These are phyloP conservation scores for Rallus crepitans DNA, from an alignment of 2,797 vertebrate genomes.

Conservation along the genomic window DNA sequence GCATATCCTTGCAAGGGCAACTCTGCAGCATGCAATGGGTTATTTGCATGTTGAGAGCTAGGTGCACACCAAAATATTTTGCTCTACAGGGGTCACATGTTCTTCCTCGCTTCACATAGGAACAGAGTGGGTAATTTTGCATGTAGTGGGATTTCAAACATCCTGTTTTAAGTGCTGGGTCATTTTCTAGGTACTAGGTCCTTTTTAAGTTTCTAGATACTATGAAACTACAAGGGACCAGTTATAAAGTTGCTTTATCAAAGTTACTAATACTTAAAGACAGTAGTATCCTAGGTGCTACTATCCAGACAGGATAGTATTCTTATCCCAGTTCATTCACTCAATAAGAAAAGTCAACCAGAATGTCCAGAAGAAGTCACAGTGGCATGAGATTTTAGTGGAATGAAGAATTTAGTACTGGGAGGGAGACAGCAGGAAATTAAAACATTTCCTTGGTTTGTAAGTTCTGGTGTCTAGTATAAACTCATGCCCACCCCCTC, in stretches of 20 bases:
- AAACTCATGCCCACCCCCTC: not conserved
- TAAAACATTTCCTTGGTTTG: not conserved
- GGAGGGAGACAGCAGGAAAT: not conserved
- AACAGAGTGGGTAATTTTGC: not conserved
- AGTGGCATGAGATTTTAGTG: not conserved
- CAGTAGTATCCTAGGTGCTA: too few species aligned
- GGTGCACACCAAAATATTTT: not conserved
- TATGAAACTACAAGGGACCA: not conserved
- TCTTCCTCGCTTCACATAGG: not conserved
- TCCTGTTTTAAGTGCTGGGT: not conserved
- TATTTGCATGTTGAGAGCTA: not conserved
- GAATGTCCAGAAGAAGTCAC: not conserved
- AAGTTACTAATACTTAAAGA: not conserved
- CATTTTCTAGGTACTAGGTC: not conserved
- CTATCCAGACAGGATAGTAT: not conserved
- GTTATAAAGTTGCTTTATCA: not conserved
- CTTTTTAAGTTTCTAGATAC: too few species aligned
- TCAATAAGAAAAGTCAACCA: not conserved
- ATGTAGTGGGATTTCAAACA: not conserved
- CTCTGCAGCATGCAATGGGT: not conserved
- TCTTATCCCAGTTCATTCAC: not conserved
- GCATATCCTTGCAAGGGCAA: not conserved
- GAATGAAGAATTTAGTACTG: not conserved
- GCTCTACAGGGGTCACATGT: not conserved
- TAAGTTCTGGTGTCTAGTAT: not conserved